Percentiles rank a stretch among this genome's conserved stretches.
phyloP scores from a whole-genome alignment of 2,888 invertebrate species.

The Calliphora vomitoria region DNA sequence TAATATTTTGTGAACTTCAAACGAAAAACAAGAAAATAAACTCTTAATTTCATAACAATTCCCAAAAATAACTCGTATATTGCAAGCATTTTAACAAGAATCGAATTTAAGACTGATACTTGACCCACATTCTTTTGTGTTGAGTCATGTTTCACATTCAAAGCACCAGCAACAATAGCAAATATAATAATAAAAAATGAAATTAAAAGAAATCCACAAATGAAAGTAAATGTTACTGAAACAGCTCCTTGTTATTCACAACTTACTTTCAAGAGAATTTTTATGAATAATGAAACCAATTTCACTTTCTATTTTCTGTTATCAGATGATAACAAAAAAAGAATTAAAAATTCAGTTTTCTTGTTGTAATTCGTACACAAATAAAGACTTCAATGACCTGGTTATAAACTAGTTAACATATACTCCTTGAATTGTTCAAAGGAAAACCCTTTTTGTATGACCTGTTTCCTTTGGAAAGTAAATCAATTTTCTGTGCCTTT shows the following conservation, averaged over 20 bases:
- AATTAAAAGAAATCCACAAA: constrained; percentile 47
- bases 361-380: constrained; percentile 4
- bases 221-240: constrained; percentile 64
- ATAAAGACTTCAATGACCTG: constrained; percentile 29
- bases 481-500: not conserved
- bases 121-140: constrained; percentile 49
- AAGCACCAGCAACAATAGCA: not conserved
- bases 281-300: not conserved
- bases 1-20: not conserved
- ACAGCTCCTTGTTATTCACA: constrained; percentile 9
- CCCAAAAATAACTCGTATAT: not conserved
- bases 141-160: constrained; percentile 45
- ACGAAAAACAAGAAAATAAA: not conserved
- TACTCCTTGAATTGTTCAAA: not conserved
- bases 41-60: not conserved
- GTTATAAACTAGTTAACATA: constrained; percentile 11
- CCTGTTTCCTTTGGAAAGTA: constrained; percentile 2
- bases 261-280: not conserved
- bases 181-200: constrained; percentile 3
- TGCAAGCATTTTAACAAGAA: constrained; percentile 14
- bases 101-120: constrained; percentile 23
- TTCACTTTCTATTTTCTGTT: constrained; percentile 1
- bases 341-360: not conserved
- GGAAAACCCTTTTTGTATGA: not conserved
- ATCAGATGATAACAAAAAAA: not conserved